Conservation (phyloP, 2,888 invertebrate genomes). For the Dusona sp. region DNA sequence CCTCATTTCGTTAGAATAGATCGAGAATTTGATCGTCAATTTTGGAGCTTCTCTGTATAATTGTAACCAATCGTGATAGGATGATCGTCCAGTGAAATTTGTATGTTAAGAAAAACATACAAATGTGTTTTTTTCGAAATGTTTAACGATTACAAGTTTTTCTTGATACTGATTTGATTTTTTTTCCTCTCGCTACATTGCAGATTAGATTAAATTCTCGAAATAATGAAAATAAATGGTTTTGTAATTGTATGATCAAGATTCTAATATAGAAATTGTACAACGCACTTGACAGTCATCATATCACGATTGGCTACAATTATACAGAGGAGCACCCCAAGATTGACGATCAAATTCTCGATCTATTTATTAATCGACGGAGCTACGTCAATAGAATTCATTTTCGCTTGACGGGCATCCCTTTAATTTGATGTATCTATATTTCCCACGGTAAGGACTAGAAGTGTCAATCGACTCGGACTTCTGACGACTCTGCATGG, state of each 20-base stretch:
- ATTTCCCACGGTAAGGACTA: not conserved
- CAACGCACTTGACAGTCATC: not conserved
- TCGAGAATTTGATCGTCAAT: slow-evolving; percentile 7
- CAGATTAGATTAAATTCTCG: not conserved
- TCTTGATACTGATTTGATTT: not conserved
- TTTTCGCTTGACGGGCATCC: not conserved
- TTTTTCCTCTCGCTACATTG: not conserved
- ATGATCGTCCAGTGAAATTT: not conserved
- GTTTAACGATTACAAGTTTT: not conserved
- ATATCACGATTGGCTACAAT: slow-evolving; percentile 15
- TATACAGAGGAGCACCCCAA: not conserved
- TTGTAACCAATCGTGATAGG: slow-evolving; percentile 10
- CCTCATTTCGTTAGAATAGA: not conserved
- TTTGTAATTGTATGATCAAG: slow-evolving; percentile 8
- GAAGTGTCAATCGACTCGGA: not conserved
- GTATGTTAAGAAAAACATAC: too few relatives aligned
- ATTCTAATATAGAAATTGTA: not conserved
- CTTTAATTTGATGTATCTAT: not conserved
- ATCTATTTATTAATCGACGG: slow-evolving; percentile 19
- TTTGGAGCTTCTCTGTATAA: not conserved
- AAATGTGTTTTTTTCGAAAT: not conserved
- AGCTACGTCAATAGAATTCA: not conserved
- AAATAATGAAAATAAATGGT: not conserved
- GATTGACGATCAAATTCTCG: slow-evolving; percentile 2
- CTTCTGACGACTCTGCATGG: not conserved